Conservation (phyloP, 2,888 invertebrate genomes). For the Dinocampus coccinellae region DNA sequence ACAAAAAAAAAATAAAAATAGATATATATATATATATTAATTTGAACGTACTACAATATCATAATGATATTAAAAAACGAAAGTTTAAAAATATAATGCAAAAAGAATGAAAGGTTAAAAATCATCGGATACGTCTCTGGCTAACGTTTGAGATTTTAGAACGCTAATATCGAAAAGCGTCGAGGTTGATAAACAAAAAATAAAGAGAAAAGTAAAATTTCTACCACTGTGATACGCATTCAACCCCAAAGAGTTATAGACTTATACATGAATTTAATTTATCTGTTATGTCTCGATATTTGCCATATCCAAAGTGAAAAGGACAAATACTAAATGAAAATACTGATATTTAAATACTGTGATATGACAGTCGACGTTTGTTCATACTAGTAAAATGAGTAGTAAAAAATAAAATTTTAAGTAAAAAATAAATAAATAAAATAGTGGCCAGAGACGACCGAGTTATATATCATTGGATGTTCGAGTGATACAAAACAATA, state of each 20-base stretch:
- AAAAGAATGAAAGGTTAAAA: slow-evolving; percentile 4
- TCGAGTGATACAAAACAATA: background rate
- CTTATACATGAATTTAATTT: slow-evolving; percentile 65
- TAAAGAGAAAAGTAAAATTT: slow-evolving; percentile 52
- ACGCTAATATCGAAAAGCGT: slow-evolving; percentile 11
- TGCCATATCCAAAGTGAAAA: slow-evolving; percentile 67
- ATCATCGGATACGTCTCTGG: slow-evolving; percentile 19
- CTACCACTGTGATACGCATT: slow-evolving; percentile 68
- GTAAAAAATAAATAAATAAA: slow-evolving; percentile 33
- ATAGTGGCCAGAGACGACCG: slow-evolving; percentile 24
- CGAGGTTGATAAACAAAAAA: slow-evolving; percentile 21
- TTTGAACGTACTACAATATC: slow-evolving; percentile 1
- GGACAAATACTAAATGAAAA: slow-evolving; percentile 50
- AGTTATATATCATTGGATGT: background rate
- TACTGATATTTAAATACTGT: slow-evolving; percentile 64
- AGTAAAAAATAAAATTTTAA: slow-evolving; percentile 48
- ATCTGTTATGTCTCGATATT: slow-evolving; percentile 65
- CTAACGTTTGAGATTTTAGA: slow-evolving; percentile 3
- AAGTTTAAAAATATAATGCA: background rate
- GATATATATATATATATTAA: slow-evolving; percentile 1
- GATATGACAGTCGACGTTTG: slow-evolving; percentile 67
- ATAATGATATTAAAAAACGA: background rate
- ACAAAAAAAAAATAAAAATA: background rate
- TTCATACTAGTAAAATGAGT: slow-evolving; percentile 59
- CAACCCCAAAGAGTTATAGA: slow-evolving; percentile 68